Evolutionary conservation across 2,797 vertebrate species (phyloP), one percentile per base, ranked within the genome.

Genomic region (Oceanodroma leucorhoa): DNA sequence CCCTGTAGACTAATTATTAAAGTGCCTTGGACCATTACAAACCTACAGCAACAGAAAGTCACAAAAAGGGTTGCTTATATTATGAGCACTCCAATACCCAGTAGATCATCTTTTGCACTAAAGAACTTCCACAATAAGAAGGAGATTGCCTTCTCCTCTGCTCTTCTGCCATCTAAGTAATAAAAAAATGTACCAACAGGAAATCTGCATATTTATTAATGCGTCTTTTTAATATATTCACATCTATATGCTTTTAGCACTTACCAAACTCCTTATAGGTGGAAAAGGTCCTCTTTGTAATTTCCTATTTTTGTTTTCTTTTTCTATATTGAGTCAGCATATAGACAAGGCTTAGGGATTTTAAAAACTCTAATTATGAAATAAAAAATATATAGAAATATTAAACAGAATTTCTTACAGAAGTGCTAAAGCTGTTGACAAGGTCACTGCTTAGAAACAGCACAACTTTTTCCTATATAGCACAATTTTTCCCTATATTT

Each of bases 1-100:
- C 98, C 97, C 98, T 58, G 84, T 94, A 97, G 98, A 98, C 98
- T 98, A 98, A 98, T 98, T 98, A 98, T 98, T 97, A 96, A 97
- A 97, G 97, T 97, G 97, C 96, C 96, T 96, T 97, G 95, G 92
- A 97, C 97, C 96, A 97, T 98, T 98, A 96, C 91, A 97, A 96
- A 98, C 94, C 96, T 96, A 89, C 86, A 97, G 97, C 93, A 97
- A 96, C 61, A 97, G 95, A 97, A 97, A 97, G 89, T 96, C 93
- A 94, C 90, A 93, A 94, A 97, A 96, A 95, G 84, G 53, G 84
- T 94, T 97, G 85, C 97, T 98, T 97, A 91, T 95, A 94, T 97
- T 98, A 96, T 90, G 78, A 97, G 77, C 90, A 93, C 89, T 98
- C 82, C 87, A 89, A 94, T 95, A 97, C 34, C 79, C 94, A 95